These are phyloP conservation scores for Pinna nobilis DNA, from an alignment of 1,140 invertebrate species.

Conservation along the genomic window DNA sequence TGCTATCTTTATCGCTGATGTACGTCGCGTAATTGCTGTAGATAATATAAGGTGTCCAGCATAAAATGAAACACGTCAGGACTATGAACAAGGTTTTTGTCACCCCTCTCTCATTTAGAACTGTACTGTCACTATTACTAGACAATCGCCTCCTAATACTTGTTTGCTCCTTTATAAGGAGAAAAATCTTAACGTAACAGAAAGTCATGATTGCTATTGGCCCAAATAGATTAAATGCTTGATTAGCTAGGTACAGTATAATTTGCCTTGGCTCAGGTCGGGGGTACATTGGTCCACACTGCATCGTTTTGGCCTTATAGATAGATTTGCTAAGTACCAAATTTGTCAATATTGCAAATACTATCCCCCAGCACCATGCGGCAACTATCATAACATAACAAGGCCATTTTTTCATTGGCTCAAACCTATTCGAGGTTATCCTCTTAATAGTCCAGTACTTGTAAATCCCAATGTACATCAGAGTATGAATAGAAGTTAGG, in stretches of 20 bases:
- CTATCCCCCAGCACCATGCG: slow-evolving; percentile 73
- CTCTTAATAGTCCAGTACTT: slow-evolving; percentile 72
- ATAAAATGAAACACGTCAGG: slow-evolving; percentile 72
- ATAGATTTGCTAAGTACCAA: slow-evolving; percentile 66
- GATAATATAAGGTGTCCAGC: slow-evolving; percentile 73
- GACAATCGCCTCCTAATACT: slow-evolving; percentile 39
- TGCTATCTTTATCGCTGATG: slow-evolving; percentile 55
- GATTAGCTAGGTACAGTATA: slow-evolving; percentile 67
- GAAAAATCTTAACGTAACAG: slow-evolving; percentile 73
- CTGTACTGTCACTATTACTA: slow-evolving; percentile 35
- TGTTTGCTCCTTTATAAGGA: slow-evolving; percentile 70
- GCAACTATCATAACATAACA: slow-evolving; percentile 66
- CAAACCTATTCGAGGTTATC: slow-evolving; percentile 13
- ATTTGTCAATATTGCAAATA: slow-evolving; percentile 67
- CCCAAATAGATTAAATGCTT: slow-evolving; percentile 61
- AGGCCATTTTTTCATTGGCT: not conserved
- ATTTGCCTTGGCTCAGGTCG: slow-evolving; percentile 38
- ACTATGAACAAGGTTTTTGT: slow-evolving; percentile 74
- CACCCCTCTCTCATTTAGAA: slow-evolving; percentile 73
- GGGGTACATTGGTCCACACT: slow-evolving; percentile 74
- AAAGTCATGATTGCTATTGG: slow-evolving; percentile 71
- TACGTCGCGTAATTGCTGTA: slow-evolving; percentile 70
- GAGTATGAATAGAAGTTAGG: slow-evolving; percentile 74
- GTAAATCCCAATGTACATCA: slow-evolving; percentile 75
- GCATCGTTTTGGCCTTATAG: slow-evolving; percentile 73